Conservation (phyloP, 2,888 invertebrate genomes). For the Heliconius cydno region DNA sequence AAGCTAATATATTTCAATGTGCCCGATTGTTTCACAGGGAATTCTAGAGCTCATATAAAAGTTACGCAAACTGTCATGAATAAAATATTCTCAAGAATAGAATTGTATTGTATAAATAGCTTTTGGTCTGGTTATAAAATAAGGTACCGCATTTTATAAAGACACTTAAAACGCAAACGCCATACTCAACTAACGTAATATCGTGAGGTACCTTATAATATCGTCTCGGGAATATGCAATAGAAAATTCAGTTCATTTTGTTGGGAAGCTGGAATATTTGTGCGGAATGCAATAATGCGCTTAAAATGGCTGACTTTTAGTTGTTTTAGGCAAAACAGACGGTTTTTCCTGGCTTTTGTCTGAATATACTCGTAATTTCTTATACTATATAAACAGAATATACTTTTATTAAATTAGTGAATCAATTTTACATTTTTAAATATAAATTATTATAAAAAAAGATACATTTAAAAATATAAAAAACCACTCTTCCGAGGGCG, state of each 20-base stretch:
- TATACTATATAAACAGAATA: no score
- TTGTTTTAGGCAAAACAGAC: conserved; percentile 19
- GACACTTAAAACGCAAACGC: conserved; percentile 12
- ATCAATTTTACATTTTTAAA: no score
- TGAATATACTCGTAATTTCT: neutral
- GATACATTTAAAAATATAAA: no score
- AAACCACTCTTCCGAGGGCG: no score
- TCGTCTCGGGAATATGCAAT: conserved; percentile 29
- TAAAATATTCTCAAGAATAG: conserved; percentile 15
- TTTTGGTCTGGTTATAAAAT: conserved; percentile 6
- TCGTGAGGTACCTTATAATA: conserved; percentile 19
- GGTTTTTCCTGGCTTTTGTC: neutral
- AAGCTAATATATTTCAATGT: neutral
- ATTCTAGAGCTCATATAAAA: neutral
- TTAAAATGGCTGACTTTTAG: conserved; percentile 26
- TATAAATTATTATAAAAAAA: no score
- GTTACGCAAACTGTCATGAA: neutral
- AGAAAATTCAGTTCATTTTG: conserved; percentile 28
- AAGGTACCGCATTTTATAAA: conserved; percentile 21
- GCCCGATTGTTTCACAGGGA: neutral
- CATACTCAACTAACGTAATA: conserved; percentile 21
- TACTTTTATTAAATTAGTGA: no score
- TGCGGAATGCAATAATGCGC: conserved; percentile 40
- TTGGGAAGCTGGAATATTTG: conserved; percentile 30
- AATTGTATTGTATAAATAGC: conserved; percentile 10